Evolutionary conservation across 2,888 invertebrate genomes (phyloP).

Genomic region (Aleiodes leptofemur): DNA sequence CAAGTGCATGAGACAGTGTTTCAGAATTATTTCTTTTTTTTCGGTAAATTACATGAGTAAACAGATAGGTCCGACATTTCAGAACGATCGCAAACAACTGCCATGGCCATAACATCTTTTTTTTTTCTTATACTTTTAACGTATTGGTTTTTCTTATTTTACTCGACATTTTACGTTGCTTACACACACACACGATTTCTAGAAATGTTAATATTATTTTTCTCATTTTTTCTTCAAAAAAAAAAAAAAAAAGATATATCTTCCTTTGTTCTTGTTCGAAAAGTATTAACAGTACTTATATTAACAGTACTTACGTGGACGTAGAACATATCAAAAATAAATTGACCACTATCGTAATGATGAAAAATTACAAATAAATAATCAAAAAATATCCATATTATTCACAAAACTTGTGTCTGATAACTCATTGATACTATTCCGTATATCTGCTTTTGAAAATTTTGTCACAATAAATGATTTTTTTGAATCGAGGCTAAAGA

Average conservation of each 20-base stretch:
- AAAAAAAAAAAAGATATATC: too few species aligned
- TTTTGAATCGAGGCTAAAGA: neutral
- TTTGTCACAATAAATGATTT: neutral
- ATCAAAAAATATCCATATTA: neutral
- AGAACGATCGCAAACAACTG: slow-evolving; percentile 55
- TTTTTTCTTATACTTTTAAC: slow-evolving; percentile 41
- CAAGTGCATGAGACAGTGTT: slow-evolving; percentile 6
- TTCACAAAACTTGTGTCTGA: too few species aligned
- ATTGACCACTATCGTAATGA: neutral
- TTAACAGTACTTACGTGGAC: neutral
- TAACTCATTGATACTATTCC: neutral
- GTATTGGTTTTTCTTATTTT: slow-evolving; percentile 57
- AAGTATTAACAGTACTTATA: neutral
- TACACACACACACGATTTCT: slow-evolving; percentile 14
- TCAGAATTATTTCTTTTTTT: slow-evolving; percentile 39
- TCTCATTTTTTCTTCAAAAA: slow-evolving; percentile 29
- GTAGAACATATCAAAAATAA: neutral
- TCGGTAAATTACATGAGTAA: slow-evolving; percentile 51
- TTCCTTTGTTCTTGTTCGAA: neutral
- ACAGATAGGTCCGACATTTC: slow-evolving; percentile 47
- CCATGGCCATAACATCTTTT: slow-evolving; percentile 51
- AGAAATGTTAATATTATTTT: slow-evolving; percentile 35
- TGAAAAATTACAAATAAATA: neutral
- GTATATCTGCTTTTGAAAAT: neutral
- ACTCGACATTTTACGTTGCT: slow-evolving; percentile 33